These are phyloP conservation scores for Didymodactylos carnosus DNA, from an alignment of 2,888 invertebrate species.

Conservation along the genomic window DNA sequence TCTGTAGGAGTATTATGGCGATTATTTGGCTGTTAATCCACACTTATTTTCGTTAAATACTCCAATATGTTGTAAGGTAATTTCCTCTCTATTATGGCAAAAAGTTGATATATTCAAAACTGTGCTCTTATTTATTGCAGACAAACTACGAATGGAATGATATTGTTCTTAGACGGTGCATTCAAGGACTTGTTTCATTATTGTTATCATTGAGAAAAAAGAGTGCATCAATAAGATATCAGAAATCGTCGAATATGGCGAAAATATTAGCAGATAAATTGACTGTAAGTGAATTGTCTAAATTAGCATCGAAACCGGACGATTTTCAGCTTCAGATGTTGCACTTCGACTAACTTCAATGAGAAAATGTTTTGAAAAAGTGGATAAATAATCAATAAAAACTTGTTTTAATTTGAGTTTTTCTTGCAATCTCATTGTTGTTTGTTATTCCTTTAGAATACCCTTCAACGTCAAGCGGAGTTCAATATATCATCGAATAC, in stretches of 20 bases:
- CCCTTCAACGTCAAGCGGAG: constrained; percentile 63
- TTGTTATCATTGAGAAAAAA: constrained; percentile 71
- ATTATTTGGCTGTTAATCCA: constrained; percentile 74
- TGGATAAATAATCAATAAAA: no score
- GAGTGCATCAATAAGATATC: constrained; percentile 61
- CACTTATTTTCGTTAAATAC: constrained; percentile 54
- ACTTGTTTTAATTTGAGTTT: no score
- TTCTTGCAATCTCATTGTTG: neutral
- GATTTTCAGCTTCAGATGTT: no score
- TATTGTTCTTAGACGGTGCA: constrained; percentile 53
- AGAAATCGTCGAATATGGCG: constrained; percentile 63
- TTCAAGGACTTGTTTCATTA: constrained; percentile 64
- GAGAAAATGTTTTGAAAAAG: no score
- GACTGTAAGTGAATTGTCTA: constrained; percentile 34
- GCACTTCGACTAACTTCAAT: no score
- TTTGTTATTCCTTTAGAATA: constrained; percentile 40
- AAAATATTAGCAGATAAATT: constrained; percentile 64
- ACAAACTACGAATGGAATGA: constrained; percentile 46
- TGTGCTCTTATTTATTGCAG: constrained; percentile 13
- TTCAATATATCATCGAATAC: constrained; percentile 70
- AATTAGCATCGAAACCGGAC: no score
- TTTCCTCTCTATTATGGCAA: neutral
- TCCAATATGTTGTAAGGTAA: constrained; percentile 31
- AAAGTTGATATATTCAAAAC: neutral
- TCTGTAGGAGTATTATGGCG: constrained; percentile 87